Evolutionary conservation across 1,140 invertebrate species (phyloP), one percentile per base, ranked within the genome.

Genomic region (Leptopilina clavipes): DNA sequence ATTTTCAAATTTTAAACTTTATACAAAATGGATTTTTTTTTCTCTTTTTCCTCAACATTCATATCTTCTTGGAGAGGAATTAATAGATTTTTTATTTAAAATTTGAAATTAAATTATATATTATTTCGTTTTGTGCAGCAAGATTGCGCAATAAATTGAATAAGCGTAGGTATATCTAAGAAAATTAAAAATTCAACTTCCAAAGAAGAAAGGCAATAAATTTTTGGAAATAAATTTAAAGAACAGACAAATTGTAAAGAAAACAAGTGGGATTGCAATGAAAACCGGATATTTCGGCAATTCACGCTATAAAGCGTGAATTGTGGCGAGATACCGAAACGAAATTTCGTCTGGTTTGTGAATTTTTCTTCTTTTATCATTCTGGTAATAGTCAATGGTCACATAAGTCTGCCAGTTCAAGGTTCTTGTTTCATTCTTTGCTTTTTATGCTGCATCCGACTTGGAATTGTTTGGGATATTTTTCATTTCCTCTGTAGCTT

Each of bases 241-340:
- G 14, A 48, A 25, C 19, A 14, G 3, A 17, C n/a, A 59, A 59
- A 25, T 25, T 25, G 56, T 25, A 59, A 59, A 12, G n/a, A 22
- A 59, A 59, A 59, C 19, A 59, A 59, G 56, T 59, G 22, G 22
- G 18, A 25, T 22, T 25, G 22, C 18, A 25, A 59, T 59, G 56
- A 12, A 59, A 25, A 25, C 19, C 56, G 18, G 56, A 59, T 59
- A 25, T 59, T 48, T 48, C 45, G n/a, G 45, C 12, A 48, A 48
- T 48, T 48, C 45, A 48, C 45, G 45, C 14, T 59, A 59, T 59
- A 59, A 59, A 31, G 56, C 56, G 56, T 59, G 56, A 59, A 59
- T 22, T 59, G 56, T 25, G 19, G 18, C 18, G 22, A 22, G 56
- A 22, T 59, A 25, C 56, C 56, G 56, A 59, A 59, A 59, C 56